A percentile compares a stretch with the other conserved stretches of the same genome.
These are phyloP conservation scores for Silurus aristotelis DNA, from an alignment of 2,797 vertebrate species.

Conservation along the genomic window DNA sequence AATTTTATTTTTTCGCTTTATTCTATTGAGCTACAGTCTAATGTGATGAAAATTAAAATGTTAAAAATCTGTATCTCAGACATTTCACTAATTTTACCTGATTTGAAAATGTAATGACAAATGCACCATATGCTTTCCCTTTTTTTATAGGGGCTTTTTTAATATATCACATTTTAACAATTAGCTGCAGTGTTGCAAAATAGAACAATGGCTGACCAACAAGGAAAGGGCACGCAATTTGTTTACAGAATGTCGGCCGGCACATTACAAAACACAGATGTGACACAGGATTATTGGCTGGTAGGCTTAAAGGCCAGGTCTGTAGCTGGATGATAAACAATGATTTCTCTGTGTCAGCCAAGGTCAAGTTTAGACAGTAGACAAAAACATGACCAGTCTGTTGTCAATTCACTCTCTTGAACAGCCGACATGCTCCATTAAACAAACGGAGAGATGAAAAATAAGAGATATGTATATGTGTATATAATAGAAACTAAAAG, in stretches of 20 bases:
- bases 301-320: constrained; percentile 49
- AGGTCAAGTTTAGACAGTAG: constrained; percentile 31
- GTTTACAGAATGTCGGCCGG: constrained; percentile 39
- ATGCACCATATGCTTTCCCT: neutral
- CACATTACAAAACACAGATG: constrained; percentile 37
- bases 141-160: constrained; percentile 3
- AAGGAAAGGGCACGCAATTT: constrained; percentile 39
- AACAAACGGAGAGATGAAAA: constrained; percentile 41
- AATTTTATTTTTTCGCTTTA: neutral
- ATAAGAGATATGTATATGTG: neutral
- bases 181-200: constrained; percentile 22
- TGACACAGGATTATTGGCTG: constrained; percentile 40
- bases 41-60: constrained; percentile 10
- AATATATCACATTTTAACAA: neutral
- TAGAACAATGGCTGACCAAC: constrained; percentile 9
- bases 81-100: neutral
- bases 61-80: neutral
- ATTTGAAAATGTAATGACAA: constrained; percentile 6
- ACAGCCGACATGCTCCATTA: constrained; percentile 27
- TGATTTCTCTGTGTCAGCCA: constrained; percentile 25
- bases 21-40: constrained; percentile 2
- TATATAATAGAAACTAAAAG: constrained; percentile 38
- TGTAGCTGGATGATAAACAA: constrained; percentile 43
- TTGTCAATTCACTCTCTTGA: constrained; percentile 34
- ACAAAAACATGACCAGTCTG: constrained; percentile 25